Evolutionary conservation across 2,113 vertebrate species (phyloP).

Genomic region (Rhabdornis inornatus): DNA sequence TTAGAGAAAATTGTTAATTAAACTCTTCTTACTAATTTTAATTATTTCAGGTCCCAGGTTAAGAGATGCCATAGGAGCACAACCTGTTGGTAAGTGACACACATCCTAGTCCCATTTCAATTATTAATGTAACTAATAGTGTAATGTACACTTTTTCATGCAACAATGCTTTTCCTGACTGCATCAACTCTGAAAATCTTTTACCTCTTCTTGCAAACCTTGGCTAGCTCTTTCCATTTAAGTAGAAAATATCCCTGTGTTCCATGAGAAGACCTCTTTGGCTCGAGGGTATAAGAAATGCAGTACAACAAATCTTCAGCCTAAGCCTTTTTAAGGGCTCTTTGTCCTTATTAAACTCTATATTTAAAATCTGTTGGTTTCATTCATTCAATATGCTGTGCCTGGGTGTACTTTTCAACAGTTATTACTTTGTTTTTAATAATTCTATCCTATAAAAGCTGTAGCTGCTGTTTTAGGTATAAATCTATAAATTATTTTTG

Average conservation of each 20-base stretch:
- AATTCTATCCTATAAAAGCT: not conserved
- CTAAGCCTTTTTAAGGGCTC: not conserved
- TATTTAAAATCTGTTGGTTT: not conserved
- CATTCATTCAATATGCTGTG: not conserved
- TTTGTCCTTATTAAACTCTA: not conserved
- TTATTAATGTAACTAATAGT: not conserved
- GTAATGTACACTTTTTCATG: not conserved
- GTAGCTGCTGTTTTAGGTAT: not conserved
- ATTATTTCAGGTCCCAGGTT: not conserved
- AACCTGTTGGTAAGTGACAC: not conserved
- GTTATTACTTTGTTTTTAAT: not conserved
- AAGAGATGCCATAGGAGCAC: fast-evolving
- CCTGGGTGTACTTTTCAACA: not conserved
- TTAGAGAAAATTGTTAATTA: not conserved
- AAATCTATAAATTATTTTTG: not conserved
- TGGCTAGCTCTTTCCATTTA: not conserved
- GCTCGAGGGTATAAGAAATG: not conserved
- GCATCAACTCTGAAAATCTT: not conserved
- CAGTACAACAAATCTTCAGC: not conserved
- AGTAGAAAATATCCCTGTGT: not conserved
- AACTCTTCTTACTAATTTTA: not conserved
- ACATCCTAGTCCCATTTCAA: not conserved
- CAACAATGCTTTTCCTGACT: not conserved
- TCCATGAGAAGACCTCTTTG: not conserved
- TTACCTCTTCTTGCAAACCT: not conserved